Conservation (phyloP, 2,113 vertebrate species). For the Calidris pugnax region DNA sequence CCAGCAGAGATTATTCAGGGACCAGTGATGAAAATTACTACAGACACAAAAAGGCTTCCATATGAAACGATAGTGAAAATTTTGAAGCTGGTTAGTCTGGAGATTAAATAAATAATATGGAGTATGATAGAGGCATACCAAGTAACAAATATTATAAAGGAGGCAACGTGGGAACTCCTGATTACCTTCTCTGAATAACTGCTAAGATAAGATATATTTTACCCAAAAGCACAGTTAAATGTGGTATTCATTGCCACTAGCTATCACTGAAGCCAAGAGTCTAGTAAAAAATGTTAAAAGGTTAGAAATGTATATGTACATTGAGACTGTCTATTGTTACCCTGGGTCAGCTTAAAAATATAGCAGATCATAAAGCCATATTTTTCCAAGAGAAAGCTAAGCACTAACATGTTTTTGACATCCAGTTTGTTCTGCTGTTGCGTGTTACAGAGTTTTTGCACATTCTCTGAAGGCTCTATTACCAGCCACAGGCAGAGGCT, state of each 20-base stretch:
- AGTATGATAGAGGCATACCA: neutral
- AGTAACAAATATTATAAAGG: neutral
- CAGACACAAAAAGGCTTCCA: neutral
- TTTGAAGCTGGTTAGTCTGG: neutral
- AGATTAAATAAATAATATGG: neutral
- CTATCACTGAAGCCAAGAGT: neutral
- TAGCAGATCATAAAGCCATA: neutral
- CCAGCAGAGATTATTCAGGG: neutral
- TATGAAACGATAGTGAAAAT: constrained; percentile 2
- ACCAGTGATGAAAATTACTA: neutral
- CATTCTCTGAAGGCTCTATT: neutral
- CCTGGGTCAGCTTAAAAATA: neutral
- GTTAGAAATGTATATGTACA: neutral
- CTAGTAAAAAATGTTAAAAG: neutral
- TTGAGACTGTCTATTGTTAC: neutral
- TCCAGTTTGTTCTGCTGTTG: neutral
- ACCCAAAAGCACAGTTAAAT: constrained; percentile 6
- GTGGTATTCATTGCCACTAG: neutral
- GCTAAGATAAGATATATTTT: neutral
- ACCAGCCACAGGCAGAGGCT: neutral
- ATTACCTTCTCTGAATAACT: neutral
- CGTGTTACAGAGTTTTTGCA: neutral
- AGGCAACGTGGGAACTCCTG: neutral
- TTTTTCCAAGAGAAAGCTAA: neutral
- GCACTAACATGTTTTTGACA: neutral